Base-by-base conservation (phyloP, 1,140 invertebrate species). In the Meteorus sp. region DNA sequence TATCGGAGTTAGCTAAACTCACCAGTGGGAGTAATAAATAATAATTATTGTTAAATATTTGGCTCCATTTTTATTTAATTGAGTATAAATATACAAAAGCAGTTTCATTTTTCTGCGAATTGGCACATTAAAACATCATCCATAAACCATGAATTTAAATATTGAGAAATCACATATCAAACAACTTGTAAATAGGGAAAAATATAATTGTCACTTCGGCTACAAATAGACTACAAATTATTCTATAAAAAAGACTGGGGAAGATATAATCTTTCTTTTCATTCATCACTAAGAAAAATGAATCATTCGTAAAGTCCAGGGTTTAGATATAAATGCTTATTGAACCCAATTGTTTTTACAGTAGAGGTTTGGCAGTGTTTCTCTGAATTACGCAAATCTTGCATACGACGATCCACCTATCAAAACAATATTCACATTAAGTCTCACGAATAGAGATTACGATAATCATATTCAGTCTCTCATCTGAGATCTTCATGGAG, bases 291-390 rank as follows among this genome's bases (percentile, higher is more conserved):
- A 7, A 33, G 6, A 33, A 33, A 33, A 67, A 57, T 57, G 2
- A 17, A 54, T n/a, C 59, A 20, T 20, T 79, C 72, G 59, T 75
- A 78, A 25, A 84, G 74, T 11, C 84, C 85, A 27, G 87, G 87
- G 77, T 88, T 82, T 39, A 88, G 73, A 70, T 84, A 88, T 50
- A 84, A 82, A 39, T 82, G 78, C 56, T 81, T 81, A 70, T 84
- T 84, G 71, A 89, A 88, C 51, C 85, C 86, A 67, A 81, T 78
- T 44, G 72, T 79, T 56, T 81, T 75, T 45, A 81, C 70, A 31
- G 73, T 79, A 35, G 85, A 77, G 9, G 85, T 87, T 73, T 88
- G 86, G 33, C 77, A 68, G 15, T 72, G 58, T 47, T 73, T 71
- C 4, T 60, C 20, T 0, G 11, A 20, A 4, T 65, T 65, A 15